phyloP scores from a whole-genome alignment of 2,888 invertebrate species.

The Ypsolopha sequella region DNA sequence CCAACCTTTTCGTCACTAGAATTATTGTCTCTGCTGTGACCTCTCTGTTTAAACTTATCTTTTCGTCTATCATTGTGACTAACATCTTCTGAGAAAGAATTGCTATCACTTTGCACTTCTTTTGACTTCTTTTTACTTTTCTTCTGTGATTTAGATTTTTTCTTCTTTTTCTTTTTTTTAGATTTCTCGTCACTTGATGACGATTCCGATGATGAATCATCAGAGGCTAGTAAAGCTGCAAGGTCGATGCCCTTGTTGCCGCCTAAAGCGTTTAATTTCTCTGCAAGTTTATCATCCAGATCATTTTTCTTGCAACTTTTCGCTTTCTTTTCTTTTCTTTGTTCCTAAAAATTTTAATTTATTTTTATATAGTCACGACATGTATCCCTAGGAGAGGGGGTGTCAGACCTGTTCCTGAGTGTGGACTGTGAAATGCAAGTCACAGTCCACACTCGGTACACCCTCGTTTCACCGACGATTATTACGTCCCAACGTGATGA shows the following conservation, averaged over 20 bases:
- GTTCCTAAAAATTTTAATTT: constrained; percentile 24
- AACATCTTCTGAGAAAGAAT: constrained; percentile 1
- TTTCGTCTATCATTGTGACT: background rate
- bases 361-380: background rate
- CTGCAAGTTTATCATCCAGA: constrained; percentile 77
- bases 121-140: constrained; percentile 32
- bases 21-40: background rate
- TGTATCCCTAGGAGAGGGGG: too few species aligned
- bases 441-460: too few species aligned
- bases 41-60: background rate
- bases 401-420: too few species aligned
- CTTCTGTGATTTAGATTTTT: constrained; percentile 27
- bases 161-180: constrained; percentile 39
- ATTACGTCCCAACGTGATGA: too few species aligned
- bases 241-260: constrained; percentile 45
- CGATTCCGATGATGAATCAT: constrained; percentile 37
- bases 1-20: background rate
- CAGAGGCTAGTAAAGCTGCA: constrained; percentile 43
- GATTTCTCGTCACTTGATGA: constrained; percentile 26
- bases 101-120: constrained; percentile 2
- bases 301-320: constrained; percentile 62
- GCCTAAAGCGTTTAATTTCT: constrained; percentile 76
- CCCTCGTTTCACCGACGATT: too few species aligned
- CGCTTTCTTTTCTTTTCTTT: constrained; percentile 55
- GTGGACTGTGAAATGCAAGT: too few species aligned